A percentile compares a stretch with the other conserved stretches of the same genome.
Conservation (phyloP, 2,113 vertebrate genomes). For the Tupaia chinensis region DNA sequence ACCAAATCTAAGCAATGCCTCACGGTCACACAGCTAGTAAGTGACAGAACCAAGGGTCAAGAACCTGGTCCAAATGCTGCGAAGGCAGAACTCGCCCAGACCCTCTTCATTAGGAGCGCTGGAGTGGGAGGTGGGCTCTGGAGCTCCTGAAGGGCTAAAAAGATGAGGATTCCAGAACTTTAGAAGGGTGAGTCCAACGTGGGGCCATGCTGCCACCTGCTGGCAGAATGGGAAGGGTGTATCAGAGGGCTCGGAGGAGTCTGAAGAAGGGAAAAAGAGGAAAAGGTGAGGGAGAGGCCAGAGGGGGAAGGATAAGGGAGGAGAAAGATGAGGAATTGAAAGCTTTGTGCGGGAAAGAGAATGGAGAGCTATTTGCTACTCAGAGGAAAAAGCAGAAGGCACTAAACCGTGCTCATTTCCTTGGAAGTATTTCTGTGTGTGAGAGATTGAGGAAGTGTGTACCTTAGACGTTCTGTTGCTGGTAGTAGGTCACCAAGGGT, state of each 20-base stretch:
- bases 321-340: neutral
- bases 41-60: neutral
- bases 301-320: neutral
- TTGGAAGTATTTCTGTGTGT: neutral
- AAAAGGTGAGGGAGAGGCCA: neutral
- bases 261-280: neutral
- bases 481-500: neutral
- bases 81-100: neutral
- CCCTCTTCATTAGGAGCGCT: neutral
- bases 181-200: neutral
- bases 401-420: neutral
- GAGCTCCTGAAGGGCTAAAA: neutral
- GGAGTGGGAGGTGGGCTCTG: neutral
- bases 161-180: neutral
- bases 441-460: neutral
- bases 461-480: neutral
- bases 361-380: neutral
- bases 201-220: slow-evolving; percentile 61
- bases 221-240: slow-evolving; percentile 21
- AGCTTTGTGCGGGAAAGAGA: neutral
- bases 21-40: slow-evolving; percentile 12
- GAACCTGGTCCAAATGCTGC: neutral
- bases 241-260: neutral
- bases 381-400: neutral
- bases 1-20: slow-evolving; percentile 4